Evolutionary conservation across 2,113 vertebrate species (phyloP), one percentile per base, ranked within the genome.

Genomic region (Coregonus clupeaformis): DNA sequence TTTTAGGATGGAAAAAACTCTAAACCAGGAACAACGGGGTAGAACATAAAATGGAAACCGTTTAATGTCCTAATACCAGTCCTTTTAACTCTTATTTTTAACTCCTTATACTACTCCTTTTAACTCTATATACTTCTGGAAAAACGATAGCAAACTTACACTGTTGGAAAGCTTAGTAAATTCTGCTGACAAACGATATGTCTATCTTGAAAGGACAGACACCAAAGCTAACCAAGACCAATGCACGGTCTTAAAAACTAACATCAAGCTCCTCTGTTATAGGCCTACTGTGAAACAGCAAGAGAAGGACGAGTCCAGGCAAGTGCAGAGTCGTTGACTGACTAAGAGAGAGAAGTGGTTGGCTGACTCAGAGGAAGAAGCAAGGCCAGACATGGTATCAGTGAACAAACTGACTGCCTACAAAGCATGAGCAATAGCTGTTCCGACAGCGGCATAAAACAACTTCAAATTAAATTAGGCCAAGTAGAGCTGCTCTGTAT

Each of bases 241-340:
- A 6, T 32, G 32, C 36, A 4, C 14, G 1, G 49, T 14, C 49
- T 52, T 16, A 52, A 18, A 52, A 18, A 42, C 36, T 12, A 52
- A 52, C 49, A 52, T 18, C 49, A 16, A 52, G 16, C 49, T 52
- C 16, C 49, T 18, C 49, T 18, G 49, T 52, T 16, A 14, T 18
- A 16, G 49, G 49, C 12, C 27, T 65, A 29, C 13, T 64, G 29
- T 32, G 6, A 36, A 32, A n/a, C 18, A 16, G 65, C 30, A 29
- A 67, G 16, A 66, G 4, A 66, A 22, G 65, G 65, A 36, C n/a
- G 29, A 30, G 65, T 36, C 30, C 65, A 36, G 65, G 6, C 65
- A 36, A 42, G 65, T 67, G 65, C 27, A 30, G 65, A 67, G 30
- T 11, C 30, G 65, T 67, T 67, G 65, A 30, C 65, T 67, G 65